A percentile compares a stretch with the other conserved stretches of the same genome.
These are phyloP conservation scores for Pimephales promelas DNA, from an alignment of 2,113 vertebrate genomes.

Conservation along the genomic window DNA sequence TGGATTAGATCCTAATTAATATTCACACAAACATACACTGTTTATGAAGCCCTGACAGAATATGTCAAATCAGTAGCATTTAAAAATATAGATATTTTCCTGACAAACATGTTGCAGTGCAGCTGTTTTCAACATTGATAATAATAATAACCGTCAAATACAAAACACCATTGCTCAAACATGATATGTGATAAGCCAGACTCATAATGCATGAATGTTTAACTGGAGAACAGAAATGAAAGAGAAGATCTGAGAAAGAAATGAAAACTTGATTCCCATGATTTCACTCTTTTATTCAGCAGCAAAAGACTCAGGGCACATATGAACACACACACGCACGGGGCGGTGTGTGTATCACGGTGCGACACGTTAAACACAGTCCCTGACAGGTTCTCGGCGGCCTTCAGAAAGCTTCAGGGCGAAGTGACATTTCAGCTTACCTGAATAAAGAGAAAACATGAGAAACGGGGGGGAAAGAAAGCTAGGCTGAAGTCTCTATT, in stretches of 20 bases:
- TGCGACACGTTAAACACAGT: background rate
- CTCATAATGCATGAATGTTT: background rate
- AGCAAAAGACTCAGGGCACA: constrained; percentile 19
- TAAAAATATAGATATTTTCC: too few species aligned
- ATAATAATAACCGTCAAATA: background rate
- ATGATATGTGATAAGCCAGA: background rate
- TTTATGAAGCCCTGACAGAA: background rate
- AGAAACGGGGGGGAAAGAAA: constrained; percentile 2
- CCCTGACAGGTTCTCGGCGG: constrained; percentile 11
- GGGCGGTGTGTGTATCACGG: background rate
- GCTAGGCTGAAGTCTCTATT: constrained; percentile 4
- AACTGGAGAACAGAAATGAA: constrained; percentile 8
- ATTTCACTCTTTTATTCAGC: constrained; percentile 52
- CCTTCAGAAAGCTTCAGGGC: constrained; percentile 31
- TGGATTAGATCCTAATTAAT: too few species aligned
- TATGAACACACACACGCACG: background rate
- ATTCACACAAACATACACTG: background rate
- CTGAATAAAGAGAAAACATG: constrained; percentile 35
- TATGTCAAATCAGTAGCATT: background rate
- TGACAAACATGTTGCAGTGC: background rate
- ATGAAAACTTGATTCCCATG: constrained; percentile 45
- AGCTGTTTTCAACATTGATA: background rate
- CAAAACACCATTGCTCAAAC: background rate
- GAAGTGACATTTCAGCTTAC: constrained; percentile 39
- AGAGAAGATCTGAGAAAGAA: constrained; percentile 23